Conservation (phyloP, 2,888 invertebrate genomes). For the Leptogaster cylindrica region DNA sequence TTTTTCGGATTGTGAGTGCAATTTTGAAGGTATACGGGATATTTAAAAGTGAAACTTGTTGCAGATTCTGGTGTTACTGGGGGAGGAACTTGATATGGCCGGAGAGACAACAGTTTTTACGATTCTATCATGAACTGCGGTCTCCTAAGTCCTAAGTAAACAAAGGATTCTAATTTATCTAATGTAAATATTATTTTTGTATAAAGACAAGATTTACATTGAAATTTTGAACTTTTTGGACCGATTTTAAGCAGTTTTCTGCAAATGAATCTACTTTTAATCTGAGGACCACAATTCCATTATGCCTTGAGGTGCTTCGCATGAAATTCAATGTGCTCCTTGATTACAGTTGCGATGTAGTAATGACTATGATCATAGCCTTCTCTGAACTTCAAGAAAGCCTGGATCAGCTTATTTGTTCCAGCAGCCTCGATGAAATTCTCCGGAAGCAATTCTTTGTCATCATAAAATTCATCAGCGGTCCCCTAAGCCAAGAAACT, state of each 20-base stretch:
- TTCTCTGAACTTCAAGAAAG: slow-evolving; percentile 74
- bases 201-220: no score
- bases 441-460: slow-evolving; percentile 82
- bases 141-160: not conserved
- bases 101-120: slow-evolving; percentile 25
- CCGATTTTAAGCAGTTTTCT: no score
- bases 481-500: slow-evolving; percentile 68
- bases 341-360: slow-evolving; percentile 89
- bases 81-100: slow-evolving; percentile 9
- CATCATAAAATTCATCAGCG: slow-evolving; percentile 78
- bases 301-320: slow-evolving; percentile 71
- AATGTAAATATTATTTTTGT: not conserved
- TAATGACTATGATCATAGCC: slow-evolving; percentile 97
- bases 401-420: slow-evolving; percentile 69
- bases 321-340: slow-evolving; percentile 92
- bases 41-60: no score
- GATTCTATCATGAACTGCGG: slow-evolving; percentile 37
- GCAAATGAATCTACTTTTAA: no score
- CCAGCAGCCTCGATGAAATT: slow-evolving; percentile 68
- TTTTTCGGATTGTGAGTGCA: slow-evolving; percentile 86
- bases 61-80: slow-evolving; percentile 12
- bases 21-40: no score
- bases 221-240: no score
- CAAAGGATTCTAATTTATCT: not conserved
- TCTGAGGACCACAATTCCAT: not conserved